Percentiles rank a stretch among this genome's conserved stretches.
phyloP scores from a whole-genome alignment of 2,797 vertebrate species.

The Rhadinocentrus ornatus region DNA sequence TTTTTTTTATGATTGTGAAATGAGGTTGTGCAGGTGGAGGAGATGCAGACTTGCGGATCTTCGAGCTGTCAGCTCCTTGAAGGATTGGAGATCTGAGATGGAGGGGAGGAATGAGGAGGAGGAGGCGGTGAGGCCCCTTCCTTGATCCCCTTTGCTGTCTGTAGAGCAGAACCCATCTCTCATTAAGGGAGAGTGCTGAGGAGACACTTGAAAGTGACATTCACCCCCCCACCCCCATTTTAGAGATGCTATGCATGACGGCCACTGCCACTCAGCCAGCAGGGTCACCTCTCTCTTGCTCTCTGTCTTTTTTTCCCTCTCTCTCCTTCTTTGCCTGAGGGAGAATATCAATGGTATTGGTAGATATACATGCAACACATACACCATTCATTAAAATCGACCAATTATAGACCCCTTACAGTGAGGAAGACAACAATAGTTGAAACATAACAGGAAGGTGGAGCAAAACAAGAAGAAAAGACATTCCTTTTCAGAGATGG shows the following conservation, averaged over 20 bases:
- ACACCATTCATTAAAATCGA: constrained; percentile 80
- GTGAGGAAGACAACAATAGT: constrained; percentile 76
- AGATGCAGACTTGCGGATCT: constrained; percentile 84
- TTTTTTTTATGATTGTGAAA: constrained; percentile 75
- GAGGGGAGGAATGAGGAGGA: constrained; percentile 68
- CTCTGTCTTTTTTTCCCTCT: constrained; percentile 56
- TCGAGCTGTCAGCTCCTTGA: constrained; percentile 86
- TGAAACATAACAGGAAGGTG: constrained; percentile 72
- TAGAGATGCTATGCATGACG: constrained; percentile 84
- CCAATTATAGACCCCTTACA: constrained; percentile 91
- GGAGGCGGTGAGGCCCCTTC: constrained; percentile 77
- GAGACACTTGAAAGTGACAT: constrained; percentile 88
- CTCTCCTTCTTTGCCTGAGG: constrained; percentile 79
- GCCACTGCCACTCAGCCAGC: constrained; percentile 84
- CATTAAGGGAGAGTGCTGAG: constrained; percentile 86
- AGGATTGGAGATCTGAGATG: constrained; percentile 84
- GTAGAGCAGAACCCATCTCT: constrained; percentile 86
- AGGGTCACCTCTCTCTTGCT: constrained; percentile 80
- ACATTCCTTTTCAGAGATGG: constrained; percentile 87
- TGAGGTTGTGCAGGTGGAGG: constrained; percentile 81
- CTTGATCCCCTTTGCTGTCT: constrained; percentile 86
- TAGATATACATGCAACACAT: constrained; percentile 81
- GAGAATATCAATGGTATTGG: constrained; percentile 91
- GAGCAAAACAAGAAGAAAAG: constrained; percentile 71
- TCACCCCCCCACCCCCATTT: constrained; percentile 80